Evolutionary conservation across 2,797 vertebrate genomes (phyloP), one percentile per base, ranked within the genome.

Genomic region (Xenentodon cancila): DNA sequence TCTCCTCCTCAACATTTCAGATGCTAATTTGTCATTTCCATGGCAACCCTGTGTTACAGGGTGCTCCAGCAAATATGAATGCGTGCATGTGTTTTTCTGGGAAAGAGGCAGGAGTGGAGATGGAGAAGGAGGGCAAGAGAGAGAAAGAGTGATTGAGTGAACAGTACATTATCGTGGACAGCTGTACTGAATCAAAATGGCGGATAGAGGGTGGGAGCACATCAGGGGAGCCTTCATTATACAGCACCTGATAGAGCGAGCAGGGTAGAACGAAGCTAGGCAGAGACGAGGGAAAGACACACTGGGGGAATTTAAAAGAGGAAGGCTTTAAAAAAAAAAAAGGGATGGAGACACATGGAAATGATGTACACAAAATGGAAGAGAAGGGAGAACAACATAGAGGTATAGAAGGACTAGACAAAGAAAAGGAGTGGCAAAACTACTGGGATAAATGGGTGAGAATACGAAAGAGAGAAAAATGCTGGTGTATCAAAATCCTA

Each of bases 171-270:
- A 91, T 91, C 89, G 89, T 85, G 88, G 91, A 91, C 90, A 91
- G 90, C 89, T 92, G 90, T 89, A 90, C 90, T 92, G 91, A 93
- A 93, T 92, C 93, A 94, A 94, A 93, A 92, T 92, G 90, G 91
- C 85, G 86, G 90, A 88, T 85, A 78, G 87, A 88, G 86, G 88
- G 81, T 83, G 80, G 84, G 84, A 85, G 85, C 86, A 85, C 87
- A 86, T 89, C 87, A 79, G 88, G 87, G 86, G 87, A 88, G 84
- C 82, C 83, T 89, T 84, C 84, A 84, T 90, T 87, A 89, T 85
- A 85, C 77, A 87, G 81, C 84, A 90, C 91, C 88, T 90, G 89
- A 89, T 88, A 59, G 81, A 83, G 79, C 81, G 84, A 89, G 79
- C 64, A 64, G 68, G 75, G 64, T 59, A 55, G 68, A 75, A 75